A percentile compares a stretch with the other conserved stretches of the same genome.
Evolutionary conservation across 1,140 invertebrate genomes (phyloP).

Genomic region (Heliconius hewitsoni): DNA sequence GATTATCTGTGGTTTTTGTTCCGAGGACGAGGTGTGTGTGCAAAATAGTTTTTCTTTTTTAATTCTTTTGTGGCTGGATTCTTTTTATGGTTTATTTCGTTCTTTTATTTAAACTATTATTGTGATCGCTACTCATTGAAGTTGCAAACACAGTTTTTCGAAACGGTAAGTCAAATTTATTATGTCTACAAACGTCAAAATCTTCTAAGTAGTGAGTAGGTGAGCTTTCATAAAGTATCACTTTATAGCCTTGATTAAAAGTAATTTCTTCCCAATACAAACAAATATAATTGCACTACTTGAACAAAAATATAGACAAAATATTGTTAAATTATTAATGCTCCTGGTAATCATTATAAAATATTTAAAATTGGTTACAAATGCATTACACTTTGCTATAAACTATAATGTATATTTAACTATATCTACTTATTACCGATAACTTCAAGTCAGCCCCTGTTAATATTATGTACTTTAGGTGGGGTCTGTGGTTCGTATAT

Average conservation of each 20-base stretch:
- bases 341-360: background rate
- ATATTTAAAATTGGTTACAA: background rate
- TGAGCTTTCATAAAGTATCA: conserved; percentile 33
- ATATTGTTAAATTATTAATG: background rate
- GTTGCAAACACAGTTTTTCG: conserved; percentile 7
- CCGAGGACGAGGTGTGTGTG: conserved; percentile 34
- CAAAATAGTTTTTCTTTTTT: conserved; percentile 36
- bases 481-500: background rate
- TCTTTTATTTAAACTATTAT: conserved; percentile 24
- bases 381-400: background rate
- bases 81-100: conserved; percentile 22
- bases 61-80: conserved; percentile 32
- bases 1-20: conserved; percentile 26
- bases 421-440: background rate
- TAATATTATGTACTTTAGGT: background rate
- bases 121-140: conserved; percentile 17
- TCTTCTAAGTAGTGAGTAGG: conserved; percentile 20
- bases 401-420: background rate
- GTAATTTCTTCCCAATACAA: conserved; percentile 10
- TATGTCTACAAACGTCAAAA: conserved; percentile 34
- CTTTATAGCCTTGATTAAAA: conserved; percentile 29
- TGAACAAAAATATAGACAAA: background rate
- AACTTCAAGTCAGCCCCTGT: background rate
- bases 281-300: background rate
- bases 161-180: conserved; percentile 26